phyloP scores from a whole-genome alignment of 2,797 vertebrate genomes.

The Scarus forsteni region DNA sequence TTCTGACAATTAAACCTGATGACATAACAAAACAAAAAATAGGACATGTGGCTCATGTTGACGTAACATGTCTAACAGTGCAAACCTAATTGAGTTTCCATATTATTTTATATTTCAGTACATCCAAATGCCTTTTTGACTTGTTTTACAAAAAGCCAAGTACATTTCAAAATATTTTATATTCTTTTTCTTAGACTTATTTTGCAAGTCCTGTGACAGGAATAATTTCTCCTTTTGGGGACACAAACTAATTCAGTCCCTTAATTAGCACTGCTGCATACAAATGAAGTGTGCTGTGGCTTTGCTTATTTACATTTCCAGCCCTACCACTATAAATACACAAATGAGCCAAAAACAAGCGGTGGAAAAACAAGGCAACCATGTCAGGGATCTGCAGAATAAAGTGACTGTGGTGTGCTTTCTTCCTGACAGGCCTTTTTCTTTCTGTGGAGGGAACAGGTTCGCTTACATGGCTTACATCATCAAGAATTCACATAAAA shows the following conservation, averaged over 20 bases:
- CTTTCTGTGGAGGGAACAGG: not conserved
- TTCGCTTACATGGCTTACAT: not conserved
- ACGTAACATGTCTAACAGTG: not conserved
- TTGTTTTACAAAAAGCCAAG: not conserved
- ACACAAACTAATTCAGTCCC: constrained; percentile 19
- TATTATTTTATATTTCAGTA: not conserved
- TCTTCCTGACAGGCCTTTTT: constrained; percentile 1
- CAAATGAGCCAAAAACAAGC: constrained; percentile 8
- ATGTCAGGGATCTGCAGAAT: not conserved
- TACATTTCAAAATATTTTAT: not conserved
- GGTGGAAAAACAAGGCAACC: constrained; percentile 19
- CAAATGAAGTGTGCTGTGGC: constrained; percentile 15
- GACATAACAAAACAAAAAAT: not conserved
- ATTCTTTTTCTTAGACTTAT: not conserved
- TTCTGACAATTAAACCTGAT: not conserved
- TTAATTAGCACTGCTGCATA: constrained; percentile 32
- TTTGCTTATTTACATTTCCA: constrained; percentile 34
- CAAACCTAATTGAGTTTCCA: not conserved
- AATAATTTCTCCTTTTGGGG: constrained; percentile 4
- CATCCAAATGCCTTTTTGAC: too few species aligned
- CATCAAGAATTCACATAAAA: not conserved
- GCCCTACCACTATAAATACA: constrained; percentile 30
- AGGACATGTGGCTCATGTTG: not conserved
- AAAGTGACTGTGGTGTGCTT: not conserved
- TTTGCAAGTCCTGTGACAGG: not conserved